phyloP scores from a whole-genome alignment of 1,140 invertebrate genomes.

The Drosophila virilis region DNA sequence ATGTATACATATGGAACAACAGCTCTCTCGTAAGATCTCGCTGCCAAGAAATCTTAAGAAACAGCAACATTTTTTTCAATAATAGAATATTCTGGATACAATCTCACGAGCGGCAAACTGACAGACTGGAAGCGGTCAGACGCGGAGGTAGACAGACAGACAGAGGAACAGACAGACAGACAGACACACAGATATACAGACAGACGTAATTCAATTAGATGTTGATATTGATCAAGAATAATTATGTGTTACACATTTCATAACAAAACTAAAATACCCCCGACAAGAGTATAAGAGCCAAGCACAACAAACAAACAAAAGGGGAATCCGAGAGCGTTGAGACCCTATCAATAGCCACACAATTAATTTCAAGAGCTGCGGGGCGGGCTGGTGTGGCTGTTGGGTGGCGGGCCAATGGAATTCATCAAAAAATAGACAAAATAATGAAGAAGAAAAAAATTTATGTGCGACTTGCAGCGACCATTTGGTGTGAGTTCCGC shows the following conservation, averaged over 20 bases:
- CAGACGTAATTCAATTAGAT: no score
- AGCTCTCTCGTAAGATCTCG: no score
- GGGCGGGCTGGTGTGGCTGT: not conserved
- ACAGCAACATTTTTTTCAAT: no score
- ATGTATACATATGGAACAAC: no score
- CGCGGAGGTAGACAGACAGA: no score
- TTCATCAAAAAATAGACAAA: constrained; percentile 43
- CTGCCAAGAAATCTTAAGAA: no score
- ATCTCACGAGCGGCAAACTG: no score
- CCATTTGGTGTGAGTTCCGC: constrained; percentile 77
- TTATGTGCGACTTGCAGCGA: constrained; percentile 63
- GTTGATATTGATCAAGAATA: no score
- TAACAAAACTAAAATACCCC: no score
- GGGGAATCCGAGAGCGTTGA: not conserved
- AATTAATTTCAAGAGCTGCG: constrained; percentile 66
- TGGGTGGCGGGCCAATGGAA: constrained; percentile 7
- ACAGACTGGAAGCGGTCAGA: no score
- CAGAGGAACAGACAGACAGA: constrained; percentile 24
- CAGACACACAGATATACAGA: constrained; percentile 20
- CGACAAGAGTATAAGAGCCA: not conserved
- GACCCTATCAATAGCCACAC: constrained; percentile 70
- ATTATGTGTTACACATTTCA: no score
- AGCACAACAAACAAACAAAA: constrained; percentile 18
- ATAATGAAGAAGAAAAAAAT: constrained; percentile 37
- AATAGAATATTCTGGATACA: no score